Percentiles rank a stretch among this genome's conserved stretches.
Conservation (phyloP, 2,113 vertebrate genomes). For the Spea multiplicata region DNA sequence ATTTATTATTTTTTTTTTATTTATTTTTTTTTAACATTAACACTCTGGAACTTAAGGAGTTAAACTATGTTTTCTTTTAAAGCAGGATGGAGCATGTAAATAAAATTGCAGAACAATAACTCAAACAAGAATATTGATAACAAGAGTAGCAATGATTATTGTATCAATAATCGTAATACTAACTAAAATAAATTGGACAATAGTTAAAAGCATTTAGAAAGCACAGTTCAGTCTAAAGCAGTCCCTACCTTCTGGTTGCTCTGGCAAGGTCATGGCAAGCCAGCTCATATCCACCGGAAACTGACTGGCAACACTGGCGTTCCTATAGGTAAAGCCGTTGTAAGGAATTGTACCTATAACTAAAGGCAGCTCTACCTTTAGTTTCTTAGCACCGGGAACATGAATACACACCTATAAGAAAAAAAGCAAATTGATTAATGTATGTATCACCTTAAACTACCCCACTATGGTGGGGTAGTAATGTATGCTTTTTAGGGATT, state of each 20-base stretch:
- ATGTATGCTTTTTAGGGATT: no score
- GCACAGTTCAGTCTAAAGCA: not conserved
- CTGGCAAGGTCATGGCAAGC: conserved; percentile 70
- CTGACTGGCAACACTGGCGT: conserved; percentile 67
- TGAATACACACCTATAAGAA: conserved; percentile 74
- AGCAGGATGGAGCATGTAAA: not conserved
- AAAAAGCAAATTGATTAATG: not conserved
- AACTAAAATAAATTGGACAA: no score
- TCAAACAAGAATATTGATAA: no score
- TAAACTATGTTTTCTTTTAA: not conserved
- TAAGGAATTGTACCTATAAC: conserved; percentile 80
- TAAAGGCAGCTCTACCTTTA: conserved; percentile 77
- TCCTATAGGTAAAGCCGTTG: conserved; percentile 68
- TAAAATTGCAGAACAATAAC: no score
- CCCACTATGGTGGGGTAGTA: no score
- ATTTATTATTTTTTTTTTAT: not conserved
- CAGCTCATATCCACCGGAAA: conserved; percentile 75
- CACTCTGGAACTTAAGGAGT: no score
- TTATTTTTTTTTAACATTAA: not conserved
- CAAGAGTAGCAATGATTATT: no score
- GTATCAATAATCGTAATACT: no score
- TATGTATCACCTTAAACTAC: no score
- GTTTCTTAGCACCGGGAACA: conserved; percentile 79
- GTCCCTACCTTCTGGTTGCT: conserved; percentile 76
- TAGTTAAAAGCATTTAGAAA: no score